Evolutionary conservation across 2,113 vertebrate genomes (phyloP).

Genomic region (Odocoileus hemionus): DNA sequence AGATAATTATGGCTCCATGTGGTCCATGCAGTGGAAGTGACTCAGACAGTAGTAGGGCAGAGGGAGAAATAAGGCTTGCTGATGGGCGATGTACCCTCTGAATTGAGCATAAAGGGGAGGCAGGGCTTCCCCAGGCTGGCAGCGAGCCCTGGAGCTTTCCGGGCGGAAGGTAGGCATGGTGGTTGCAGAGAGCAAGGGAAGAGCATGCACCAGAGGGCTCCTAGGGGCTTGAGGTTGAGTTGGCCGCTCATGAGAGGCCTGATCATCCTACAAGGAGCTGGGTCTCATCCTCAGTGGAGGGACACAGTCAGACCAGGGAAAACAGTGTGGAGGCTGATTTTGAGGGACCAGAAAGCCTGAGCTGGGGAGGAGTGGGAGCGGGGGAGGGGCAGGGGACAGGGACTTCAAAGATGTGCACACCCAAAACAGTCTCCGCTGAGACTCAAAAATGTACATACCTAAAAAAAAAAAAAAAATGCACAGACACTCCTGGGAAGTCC

Average conservation of each 20-base stretch:
- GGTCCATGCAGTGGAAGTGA: neutral
- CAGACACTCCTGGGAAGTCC: neutral
- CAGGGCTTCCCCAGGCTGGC: neutral
- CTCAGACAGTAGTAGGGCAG: rapidly evolving
- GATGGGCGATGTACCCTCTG: neutral
- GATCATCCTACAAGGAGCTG: neutral
- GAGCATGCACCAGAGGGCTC: neutral
- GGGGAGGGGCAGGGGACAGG: neutral
- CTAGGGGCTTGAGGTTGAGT: neutral
- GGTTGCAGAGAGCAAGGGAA: neutral
- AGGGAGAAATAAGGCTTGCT: neutral
- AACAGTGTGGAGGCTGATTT: neutral
- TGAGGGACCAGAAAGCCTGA: neutral
- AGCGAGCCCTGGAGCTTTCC: neutral
- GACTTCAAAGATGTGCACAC: neutral
- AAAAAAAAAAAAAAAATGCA: neutral
- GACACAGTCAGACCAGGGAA: neutral
- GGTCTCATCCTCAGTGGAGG: neutral
- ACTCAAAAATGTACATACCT: neutral
- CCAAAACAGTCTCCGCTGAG: neutral
- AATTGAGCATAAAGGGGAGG: neutral
- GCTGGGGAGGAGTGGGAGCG: neutral
- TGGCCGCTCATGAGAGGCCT: neutral
- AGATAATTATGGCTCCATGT: neutral
- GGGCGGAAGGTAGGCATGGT: neutral